Conservation (phyloP, 2,797 vertebrate species). For the Xyrichtys novacula region DNA sequence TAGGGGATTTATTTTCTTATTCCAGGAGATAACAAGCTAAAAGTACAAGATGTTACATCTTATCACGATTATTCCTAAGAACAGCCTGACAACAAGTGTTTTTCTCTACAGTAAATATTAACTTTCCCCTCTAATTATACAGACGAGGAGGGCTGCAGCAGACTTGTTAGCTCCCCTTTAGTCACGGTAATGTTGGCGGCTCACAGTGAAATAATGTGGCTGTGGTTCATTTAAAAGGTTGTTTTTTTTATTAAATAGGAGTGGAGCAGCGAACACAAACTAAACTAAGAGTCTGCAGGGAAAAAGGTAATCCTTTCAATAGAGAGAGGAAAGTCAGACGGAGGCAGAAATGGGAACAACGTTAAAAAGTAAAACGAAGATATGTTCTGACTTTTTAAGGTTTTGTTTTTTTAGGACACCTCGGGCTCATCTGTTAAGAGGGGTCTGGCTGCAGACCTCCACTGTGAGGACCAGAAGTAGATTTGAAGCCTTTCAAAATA, state of each 20-base stretch:
- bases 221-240: not conserved
- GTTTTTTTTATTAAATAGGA: too few relatives aligned
- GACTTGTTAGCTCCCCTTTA: too few relatives aligned
- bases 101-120: not conserved
- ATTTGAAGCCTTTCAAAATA: too few relatives aligned
- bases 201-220: not conserved
- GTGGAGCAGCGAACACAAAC: not conserved
- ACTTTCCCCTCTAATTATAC: not conserved
- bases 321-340: not conserved
- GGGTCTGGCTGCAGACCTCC: too few relatives aligned
- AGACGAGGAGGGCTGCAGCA: too few relatives aligned
- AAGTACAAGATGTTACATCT: not conserved
- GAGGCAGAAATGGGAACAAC: not conserved
- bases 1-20: slow-evolving; percentile 2
- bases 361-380: not conserved
- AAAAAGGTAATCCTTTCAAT: not conserved
- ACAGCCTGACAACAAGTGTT: not conserved
- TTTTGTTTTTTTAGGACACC: not conserved
- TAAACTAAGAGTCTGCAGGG: too few relatives aligned
- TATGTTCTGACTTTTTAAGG: not conserved
- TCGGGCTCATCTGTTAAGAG: not conserved
- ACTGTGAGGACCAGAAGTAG: too few relatives aligned
- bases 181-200: not conserved
- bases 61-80: not conserved
- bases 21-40: not conserved